Conservation (phyloP, 2,888 invertebrate species). For the Cataglyphis altisquamis region DNA sequence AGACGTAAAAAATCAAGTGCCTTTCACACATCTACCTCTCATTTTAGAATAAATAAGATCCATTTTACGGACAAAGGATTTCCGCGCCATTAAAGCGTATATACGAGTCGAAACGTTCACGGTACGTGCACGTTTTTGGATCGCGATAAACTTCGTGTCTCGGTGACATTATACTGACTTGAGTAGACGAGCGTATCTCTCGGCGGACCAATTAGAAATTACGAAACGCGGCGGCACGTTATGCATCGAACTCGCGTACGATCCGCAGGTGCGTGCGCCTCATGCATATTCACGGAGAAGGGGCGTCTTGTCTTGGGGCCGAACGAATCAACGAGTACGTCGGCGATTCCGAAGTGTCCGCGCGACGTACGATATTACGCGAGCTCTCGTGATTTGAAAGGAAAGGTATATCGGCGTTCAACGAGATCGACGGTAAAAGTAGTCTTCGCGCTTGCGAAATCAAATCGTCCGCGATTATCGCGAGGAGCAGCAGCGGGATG, state of each 20-base stretch:
- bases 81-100: not conserved
- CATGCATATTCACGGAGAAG: slow-evolving; percentile 70
- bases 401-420: slow-evolving; percentile 58
- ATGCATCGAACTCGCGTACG: slow-evolving; percentile 33
- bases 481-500: slow-evolving; percentile 60
- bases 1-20: not conserved
- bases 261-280: slow-evolving; percentile 76
- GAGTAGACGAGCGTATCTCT: slow-evolving; percentile 29
- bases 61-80: not conserved
- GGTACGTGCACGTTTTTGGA: not conserved
- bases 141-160: slow-evolving; percentile 23
- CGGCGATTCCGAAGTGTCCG: slow-evolving; percentile 61
- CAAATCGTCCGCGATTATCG: slow-evolving; percentile 58
- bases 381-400: slow-evolving; percentile 75
- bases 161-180: not conserved
- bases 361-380: slow-evolving; percentile 58
- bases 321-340: slow-evolving; percentile 48
- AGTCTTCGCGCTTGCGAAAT: slow-evolving; percentile 75
- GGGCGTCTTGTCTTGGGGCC: slow-evolving; percentile 2
- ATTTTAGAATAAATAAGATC: not conserved
- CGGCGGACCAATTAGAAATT: slow-evolving; percentile 62
- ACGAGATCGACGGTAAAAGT: slow-evolving; percentile 60
- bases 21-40: not conserved
- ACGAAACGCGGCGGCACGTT: slow-evolving; percentile 53
- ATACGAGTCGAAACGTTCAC: not conserved